Percentiles rank a stretch among this genome's conserved stretches.
phyloP scores from a whole-genome alignment of 2,888 invertebrate species.

The Hedya salicella region DNA sequence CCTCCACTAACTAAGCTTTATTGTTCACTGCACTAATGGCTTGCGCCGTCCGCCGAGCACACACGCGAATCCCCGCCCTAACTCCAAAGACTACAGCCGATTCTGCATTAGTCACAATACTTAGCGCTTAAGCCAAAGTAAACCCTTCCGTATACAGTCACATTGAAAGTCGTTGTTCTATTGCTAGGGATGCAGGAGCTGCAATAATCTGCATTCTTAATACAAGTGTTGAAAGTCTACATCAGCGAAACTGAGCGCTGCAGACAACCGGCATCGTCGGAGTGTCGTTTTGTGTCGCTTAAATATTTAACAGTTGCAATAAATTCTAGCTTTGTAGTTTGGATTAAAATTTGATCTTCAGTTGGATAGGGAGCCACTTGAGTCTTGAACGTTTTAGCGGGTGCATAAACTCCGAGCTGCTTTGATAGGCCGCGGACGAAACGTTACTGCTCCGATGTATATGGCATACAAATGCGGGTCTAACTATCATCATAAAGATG shows the following conservation, averaged over 20 bases:
- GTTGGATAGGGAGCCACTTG: conserved; percentile 5
- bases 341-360: conserved; percentile 24
- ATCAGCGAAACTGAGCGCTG: conserved; percentile 10
- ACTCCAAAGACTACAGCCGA: not conserved
- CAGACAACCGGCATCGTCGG: not conserved
- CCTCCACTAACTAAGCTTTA: conserved; percentile 41
- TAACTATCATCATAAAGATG: too few species aligned
- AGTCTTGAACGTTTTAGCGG: conserved; percentile 16
- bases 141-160: conserved; percentile 20
- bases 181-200: conserved; percentile 1
- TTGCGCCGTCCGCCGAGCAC: conserved; percentile 23
- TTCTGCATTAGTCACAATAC: conserved; percentile 15
- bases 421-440: not conserved
- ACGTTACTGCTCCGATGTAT: too few species aligned
- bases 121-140: conserved; percentile 13
- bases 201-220: conserved; percentile 38
- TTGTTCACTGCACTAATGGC: conserved; percentile 42
- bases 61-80: conserved; percentile 11
- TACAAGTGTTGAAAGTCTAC: conserved; percentile 32
- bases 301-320: conserved; percentile 30
- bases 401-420: not conserved
- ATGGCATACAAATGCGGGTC: too few species aligned
- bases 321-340: conserved; percentile 19
- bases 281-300: conserved; percentile 25
- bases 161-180: conserved; percentile 4